Conservation (phyloP, 1,140 invertebrate species). For the Kradibia gibbosae region DNA sequence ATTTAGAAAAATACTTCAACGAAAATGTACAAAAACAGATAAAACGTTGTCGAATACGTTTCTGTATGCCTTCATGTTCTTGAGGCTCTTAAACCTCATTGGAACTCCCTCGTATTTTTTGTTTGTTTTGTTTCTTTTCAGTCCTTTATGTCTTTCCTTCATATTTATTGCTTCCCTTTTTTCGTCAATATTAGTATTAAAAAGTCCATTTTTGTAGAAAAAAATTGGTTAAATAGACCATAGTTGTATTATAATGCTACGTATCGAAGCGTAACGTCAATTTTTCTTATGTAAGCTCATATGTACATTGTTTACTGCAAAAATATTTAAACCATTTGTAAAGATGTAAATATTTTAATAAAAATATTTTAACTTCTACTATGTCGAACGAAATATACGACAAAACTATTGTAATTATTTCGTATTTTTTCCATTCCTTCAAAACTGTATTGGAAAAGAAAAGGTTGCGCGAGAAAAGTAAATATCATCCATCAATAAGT, state of each 20-base stretch:
- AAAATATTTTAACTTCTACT: too few relatives aligned
- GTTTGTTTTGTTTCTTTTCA: not conserved
- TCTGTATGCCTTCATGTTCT: constrained; percentile 17
- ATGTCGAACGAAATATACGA: too few relatives aligned
- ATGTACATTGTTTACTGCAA: too few relatives aligned
- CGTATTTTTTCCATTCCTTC: too few relatives aligned
- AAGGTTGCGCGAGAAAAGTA: too few relatives aligned
- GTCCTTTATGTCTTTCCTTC: not conserved
- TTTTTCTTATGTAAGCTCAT: too few relatives aligned
- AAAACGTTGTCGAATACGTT: not conserved
- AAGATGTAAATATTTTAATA: too few relatives aligned
- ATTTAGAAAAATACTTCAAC: not conserved
- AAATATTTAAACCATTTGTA: too few relatives aligned
- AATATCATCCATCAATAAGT: too few relatives aligned
- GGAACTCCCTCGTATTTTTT: constrained; percentile 3
- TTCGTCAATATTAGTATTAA: not conserved
- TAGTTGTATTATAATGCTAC: not conserved
- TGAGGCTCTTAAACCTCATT: not conserved
- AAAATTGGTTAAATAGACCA: not conserved
- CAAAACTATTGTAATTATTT: too few relatives aligned
- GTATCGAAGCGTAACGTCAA: too few relatives aligned
- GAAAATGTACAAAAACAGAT: not conserved
- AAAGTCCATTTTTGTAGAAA: not conserved
- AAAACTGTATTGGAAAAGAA: too few relatives aligned
- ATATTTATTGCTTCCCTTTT: not conserved